Base-by-base conservation (phyloP, 2,113 vertebrate species). In the Heterochromis multidens region DNA sequence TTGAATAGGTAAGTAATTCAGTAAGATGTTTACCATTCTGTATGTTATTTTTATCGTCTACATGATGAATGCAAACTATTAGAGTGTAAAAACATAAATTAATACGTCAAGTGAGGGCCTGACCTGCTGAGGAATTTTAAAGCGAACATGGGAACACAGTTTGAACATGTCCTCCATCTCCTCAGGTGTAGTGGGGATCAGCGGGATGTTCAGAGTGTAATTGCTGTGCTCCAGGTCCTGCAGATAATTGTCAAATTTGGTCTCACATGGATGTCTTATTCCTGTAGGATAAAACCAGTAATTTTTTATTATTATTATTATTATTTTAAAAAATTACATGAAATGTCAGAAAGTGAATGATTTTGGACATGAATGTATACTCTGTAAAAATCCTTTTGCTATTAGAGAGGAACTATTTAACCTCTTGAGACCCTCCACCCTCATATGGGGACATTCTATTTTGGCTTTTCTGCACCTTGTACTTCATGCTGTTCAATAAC, bases 161-260 rank as follows among this genome's bases (percentile, higher is more conserved):
- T 96, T 97, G 83, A 99, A 95, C 98, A 99, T 99, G 80, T 98
- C 97, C 0, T 97, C 97, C 98, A 99, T 99, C 94, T 99, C 98
- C 65, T 98, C 97, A 0, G 97, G 96, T 0, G 97, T 99, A 0
- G 97, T 97, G 0, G 98, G 98, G 88, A 99, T 98, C 60, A 99
- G 90, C 1, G 97, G 97, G 62, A 97, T 97, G 90, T 95, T 97
- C 62, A 97, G 90, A 0, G 93, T 80, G 58, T 93, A 7, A 1
- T 95, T 84, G 0, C 95, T 97, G 40, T 96, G 90, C 4, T 97
- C 89, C 81, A 97, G 65, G 49, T 97, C 97, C 92, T 95, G 95
- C 59, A 99, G 95, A 40, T 94, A 96, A 79, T 97, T 96, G 49
- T 97, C 82, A 89, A 99, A 98, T 37, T 96, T 96, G 88, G 93